Percentiles rank a stretch among this genome's conserved stretches.
Conservation (phyloP, 2,888 invertebrate genomes). For the Atrina japonica region DNA sequence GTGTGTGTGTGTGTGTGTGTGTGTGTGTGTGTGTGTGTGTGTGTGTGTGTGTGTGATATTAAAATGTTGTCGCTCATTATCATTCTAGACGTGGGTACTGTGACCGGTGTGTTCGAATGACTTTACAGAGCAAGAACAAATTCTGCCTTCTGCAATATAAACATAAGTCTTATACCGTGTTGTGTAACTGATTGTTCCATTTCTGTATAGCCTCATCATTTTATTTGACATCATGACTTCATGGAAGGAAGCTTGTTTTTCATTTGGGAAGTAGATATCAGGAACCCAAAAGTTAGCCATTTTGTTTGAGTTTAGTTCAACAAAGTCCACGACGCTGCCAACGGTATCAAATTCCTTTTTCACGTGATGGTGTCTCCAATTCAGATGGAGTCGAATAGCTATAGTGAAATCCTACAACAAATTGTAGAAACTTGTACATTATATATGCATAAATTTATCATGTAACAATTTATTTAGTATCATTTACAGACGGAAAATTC, state of each 20-base stretch:
- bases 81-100: too few relatives aligned
- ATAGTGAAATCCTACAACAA: conserved; percentile 41
- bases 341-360: not conserved
- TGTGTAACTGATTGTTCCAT: conserved; percentile 97
- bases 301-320: conserved; percentile 86
- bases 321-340: conserved; percentile 85
- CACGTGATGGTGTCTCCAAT: conserved; percentile 27
- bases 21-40: too few relatives aligned
- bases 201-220: conserved; percentile 96
- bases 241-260: conserved; percentile 96
- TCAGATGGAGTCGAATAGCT: conserved; percentile 31
- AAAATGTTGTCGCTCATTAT: too few relatives aligned
- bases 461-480: not conserved
- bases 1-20: too few relatives aligned
- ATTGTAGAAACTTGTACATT: too few relatives aligned
- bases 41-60: too few relatives aligned
- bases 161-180: conserved; percentile 92
- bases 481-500: too few relatives aligned
- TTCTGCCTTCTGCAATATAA: too few relatives aligned
- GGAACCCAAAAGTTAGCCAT: conserved; percentile 98
- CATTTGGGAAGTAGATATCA: conserved; percentile 98
- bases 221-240: conserved; percentile 99
- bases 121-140: too few relatives aligned
- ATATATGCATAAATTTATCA: not conserved
- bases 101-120: too few relatives aligned